phyloP scores from a whole-genome alignment of 2,113 vertebrate species.

The Falcunculus frontatus region DNA sequence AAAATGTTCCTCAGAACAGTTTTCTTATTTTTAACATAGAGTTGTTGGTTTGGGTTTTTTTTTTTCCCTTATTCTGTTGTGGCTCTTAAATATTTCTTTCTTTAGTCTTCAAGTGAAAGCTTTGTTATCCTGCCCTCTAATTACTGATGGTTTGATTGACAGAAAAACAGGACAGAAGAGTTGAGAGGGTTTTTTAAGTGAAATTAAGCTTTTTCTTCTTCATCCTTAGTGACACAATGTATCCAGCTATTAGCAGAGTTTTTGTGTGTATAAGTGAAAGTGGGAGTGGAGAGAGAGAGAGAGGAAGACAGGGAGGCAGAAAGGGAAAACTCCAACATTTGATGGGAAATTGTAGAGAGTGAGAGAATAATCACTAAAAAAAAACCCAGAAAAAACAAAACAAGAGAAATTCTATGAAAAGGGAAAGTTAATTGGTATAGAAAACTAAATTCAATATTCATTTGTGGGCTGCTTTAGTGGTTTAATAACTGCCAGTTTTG shows the following conservation, averaged over 20 bases:
- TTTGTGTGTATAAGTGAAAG: not conserved
- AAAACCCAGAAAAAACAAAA: too few relatives aligned
- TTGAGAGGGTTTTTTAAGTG: not conserved
- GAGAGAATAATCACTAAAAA: not conserved
- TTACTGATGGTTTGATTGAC: constrained; percentile 63
- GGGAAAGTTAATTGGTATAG: constrained; percentile 49
- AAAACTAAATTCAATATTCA: constrained; percentile 50
- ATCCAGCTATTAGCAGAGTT: constrained; percentile 24
- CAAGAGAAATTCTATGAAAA: not conserved
- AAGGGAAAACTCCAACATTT: constrained; percentile 39
- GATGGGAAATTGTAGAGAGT: constrained; percentile 45
- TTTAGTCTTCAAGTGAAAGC: not conserved
- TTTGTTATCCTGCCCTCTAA: constrained; percentile 38
- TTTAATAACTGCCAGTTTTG: constrained; percentile 65
- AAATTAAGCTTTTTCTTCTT: not conserved
- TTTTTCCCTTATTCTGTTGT: constrained; percentile 19
- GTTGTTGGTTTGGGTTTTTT: not conserved
- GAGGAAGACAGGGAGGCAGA: not conserved
- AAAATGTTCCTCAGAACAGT: not conserved
- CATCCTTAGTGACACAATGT: constrained; percentile 27
- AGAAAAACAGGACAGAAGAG: constrained; percentile 3
- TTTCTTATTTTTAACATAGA: not conserved
- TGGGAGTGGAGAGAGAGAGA: accelerated
- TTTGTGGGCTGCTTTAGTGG: constrained; percentile 59
- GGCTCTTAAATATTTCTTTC: not conserved